Conservation (phyloP, 64 coral and sea anemone genomes). For the Pocillopora damicornis region DNA sequence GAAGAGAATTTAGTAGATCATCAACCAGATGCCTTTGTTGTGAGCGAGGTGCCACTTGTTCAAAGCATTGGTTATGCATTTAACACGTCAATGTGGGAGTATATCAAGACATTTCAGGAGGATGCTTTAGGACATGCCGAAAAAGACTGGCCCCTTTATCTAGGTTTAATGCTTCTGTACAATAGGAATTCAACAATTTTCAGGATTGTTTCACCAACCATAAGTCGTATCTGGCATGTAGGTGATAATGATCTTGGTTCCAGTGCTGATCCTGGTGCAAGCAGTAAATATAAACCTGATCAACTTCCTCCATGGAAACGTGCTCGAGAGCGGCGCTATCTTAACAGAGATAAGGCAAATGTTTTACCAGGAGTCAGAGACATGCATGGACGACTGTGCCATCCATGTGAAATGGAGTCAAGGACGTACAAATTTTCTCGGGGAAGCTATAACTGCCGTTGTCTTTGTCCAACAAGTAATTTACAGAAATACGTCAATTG, state of each 20-base stretch:
- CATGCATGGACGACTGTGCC: slow-evolving; percentile 81
- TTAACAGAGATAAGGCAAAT: slow-evolving; percentile 76
- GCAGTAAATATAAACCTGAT: slow-evolving; percentile 8
- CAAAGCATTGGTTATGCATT: slow-evolving; percentile 89
- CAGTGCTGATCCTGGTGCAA: slow-evolving; percentile 21
- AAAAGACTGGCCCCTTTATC: slow-evolving; percentile 71
- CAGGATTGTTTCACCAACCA: slow-evolving; percentile 76
- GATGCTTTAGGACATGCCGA: slow-evolving; percentile 71
- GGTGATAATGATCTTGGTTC: slow-evolving; percentile 54
- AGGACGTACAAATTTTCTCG: slow-evolving; percentile 59
- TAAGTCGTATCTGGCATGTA: slow-evolving; percentile 91
- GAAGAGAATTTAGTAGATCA: slow-evolving; percentile 68
- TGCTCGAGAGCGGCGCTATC: slow-evolving; percentile 61
- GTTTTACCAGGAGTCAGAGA: slow-evolving; percentile 77
- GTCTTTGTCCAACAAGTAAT: slow-evolving; percentile 81
- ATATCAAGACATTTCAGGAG: slow-evolving; percentile 75
- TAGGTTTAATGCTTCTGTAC: slow-evolving; percentile 79
- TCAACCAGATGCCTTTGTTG: slow-evolving; percentile 76
- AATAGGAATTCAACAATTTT: slow-evolving; percentile 81
- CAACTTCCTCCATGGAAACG: slow-evolving; percentile 77
- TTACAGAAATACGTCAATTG: slow-evolving; percentile 88
- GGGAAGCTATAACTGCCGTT: slow-evolving; percentile 64
- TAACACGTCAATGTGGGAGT: slow-evolving; percentile 77
- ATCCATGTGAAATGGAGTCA: slow-evolving; percentile 81
- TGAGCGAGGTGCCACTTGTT: slow-evolving; percentile 78